These are phyloP conservation scores for Aphidius colemani DNA, from an alignment of 2,888 invertebrate species.

Conservation along the genomic window DNA sequence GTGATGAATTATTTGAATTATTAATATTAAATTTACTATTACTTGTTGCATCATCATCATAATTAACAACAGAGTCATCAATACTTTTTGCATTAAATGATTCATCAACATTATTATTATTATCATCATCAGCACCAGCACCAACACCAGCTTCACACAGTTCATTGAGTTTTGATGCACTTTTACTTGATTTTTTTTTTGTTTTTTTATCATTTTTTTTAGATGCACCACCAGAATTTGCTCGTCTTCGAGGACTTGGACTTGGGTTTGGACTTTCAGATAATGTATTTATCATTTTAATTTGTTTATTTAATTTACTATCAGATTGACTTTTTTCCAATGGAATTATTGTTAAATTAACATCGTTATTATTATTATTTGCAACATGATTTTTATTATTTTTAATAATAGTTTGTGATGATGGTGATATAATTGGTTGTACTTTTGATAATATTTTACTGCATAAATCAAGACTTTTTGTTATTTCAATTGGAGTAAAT, in stretches of 20 bases:
- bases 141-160: conserved; percentile 43
- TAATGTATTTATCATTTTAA: conserved; percentile 39
- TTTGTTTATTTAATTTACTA: conserved; percentile 65
- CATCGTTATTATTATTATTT: conserved; percentile 31
- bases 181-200: conserved; percentile 62
- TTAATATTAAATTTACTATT: conserved; percentile 22
- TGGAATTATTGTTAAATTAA: conserved; percentile 50
- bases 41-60: conserved; percentile 36
- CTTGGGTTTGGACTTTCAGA: conserved; percentile 43
- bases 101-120: conserved; percentile 46
- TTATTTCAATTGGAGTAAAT: conserved; percentile 68
- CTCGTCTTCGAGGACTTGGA: conserved; percentile 53
- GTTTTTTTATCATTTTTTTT: conserved; percentile 65
- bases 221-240: conserved; percentile 55
- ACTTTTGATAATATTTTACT: conserved; percentile 76
- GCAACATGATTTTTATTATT: conserved; percentile 34
- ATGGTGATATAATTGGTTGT: conserved; percentile 67
- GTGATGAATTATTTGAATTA: conserved; percentile 39
- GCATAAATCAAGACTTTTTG: conserved; percentile 70
- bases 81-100: conserved; percentile 46
- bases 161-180: conserved; percentile 52
- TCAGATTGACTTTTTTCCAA: conserved; percentile 72
- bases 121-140: conserved; percentile 39
- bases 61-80: conserved; percentile 51
- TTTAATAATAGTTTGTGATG: conserved; percentile 32